Evolutionary conservation across 2,797 vertebrate species (phyloP), one percentile per base, ranked within the genome.

Genomic region (Adrianichthys oophorus): DNA sequence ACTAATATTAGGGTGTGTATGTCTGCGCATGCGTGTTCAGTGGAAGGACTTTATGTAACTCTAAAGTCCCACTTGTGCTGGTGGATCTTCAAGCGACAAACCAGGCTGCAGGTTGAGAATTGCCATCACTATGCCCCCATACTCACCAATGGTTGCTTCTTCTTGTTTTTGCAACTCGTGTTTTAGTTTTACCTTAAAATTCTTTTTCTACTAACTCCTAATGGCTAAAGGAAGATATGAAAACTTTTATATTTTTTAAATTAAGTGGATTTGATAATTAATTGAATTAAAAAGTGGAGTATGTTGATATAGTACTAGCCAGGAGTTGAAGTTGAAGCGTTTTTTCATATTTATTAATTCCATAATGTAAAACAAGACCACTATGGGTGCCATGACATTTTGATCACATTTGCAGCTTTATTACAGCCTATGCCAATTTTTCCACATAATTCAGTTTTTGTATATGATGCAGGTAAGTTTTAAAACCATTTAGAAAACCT

Each of bases 381-480:
- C 56, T 66, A 62, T 68, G 73, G 84, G 79, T 85, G 83, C 85
- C 80, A 87, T 85, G 82, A 77, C 15, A 73, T 79, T 66, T 46
- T 71, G 41, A 70, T 65, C 66, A 72, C 59, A 62, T 64, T 59
- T 82, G 78, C 67, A 85, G 84, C 80, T 85, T 83, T 78, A 76
- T 74, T 45, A 76, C 70, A 78, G 78, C 76, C 73, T 79, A 84
- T 82, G 80, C 80, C 79, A 87, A 85, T 78, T 84, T 80, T 40
- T 52, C 56, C 32, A 52, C 43, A 64, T 37, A 51, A 14, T 55
- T 18, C 29, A 18, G 43, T 21, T 65, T 50, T 79, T 69, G 40
- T 81, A 54, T 70, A 51, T 82, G 80, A 64, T 86, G 78, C 72
- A 74, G 61, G 74, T 78, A 68, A 55, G 59, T 47, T 76, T 77